These are phyloP conservation scores for Drosophila ambigua DNA, from an alignment of 1,140 invertebrate species.

Conservation along the genomic window DNA sequence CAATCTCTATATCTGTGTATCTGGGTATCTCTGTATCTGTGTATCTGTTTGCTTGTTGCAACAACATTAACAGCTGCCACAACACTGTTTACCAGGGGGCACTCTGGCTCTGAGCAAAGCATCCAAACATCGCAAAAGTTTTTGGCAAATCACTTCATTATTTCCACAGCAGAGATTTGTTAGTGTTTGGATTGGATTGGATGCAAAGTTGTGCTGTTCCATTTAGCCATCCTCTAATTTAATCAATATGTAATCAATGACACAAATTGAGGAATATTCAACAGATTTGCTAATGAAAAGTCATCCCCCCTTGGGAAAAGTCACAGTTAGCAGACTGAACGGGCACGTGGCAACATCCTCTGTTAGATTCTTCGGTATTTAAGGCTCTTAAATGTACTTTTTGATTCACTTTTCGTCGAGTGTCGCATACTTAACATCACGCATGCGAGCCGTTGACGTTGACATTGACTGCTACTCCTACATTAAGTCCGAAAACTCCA, in stretches of 20 bases:
- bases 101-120: not conserved
- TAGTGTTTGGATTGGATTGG: too few species aligned
- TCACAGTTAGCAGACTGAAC: too few species aligned
- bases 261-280: too few species aligned
- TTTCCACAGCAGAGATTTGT: not conserved
- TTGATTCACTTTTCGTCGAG: not conserved
- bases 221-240: too few species aligned
- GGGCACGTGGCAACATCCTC: too few species aligned
- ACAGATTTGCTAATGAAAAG: too few species aligned
- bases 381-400: not conserved
- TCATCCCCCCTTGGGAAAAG: too few species aligned
- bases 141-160: not conserved
- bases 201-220: too few species aligned
- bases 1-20: constrained; percentile 4
- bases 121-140: constrained; percentile 11
- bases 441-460: constrained; percentile 35
- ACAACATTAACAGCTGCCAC: constrained; percentile 30
- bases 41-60: constrained; percentile 1
- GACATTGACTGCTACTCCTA: constrained; percentile 5
- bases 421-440: constrained; percentile 36
- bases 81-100: too few species aligned
- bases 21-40: not conserved
- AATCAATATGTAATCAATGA: too few species aligned
- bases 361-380: not conserved
- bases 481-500: constrained; percentile 33